Conservation (phyloP, 92 coral and sea anemone genomes). For the Palythoa heliodiscus region DNA sequence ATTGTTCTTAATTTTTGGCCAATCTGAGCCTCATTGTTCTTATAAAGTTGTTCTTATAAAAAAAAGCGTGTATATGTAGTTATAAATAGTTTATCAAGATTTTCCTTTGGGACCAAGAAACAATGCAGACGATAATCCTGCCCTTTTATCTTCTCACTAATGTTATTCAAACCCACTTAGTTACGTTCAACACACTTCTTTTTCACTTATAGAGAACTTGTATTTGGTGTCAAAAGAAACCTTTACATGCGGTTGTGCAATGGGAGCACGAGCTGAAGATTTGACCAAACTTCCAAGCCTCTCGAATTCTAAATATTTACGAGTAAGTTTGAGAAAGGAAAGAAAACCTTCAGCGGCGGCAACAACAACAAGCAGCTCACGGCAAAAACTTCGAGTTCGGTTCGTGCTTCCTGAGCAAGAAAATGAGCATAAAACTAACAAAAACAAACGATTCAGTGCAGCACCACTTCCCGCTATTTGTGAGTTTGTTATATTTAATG, state of each 20-base stretch:
- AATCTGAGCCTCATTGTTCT: no score
- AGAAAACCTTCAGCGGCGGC: not conserved
- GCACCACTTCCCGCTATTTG: slow-evolving; percentile 77
- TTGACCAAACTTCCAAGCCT: slow-evolving; percentile 10
- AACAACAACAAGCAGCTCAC: not conserved
- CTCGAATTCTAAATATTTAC: slow-evolving; percentile 9
- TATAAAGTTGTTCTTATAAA: no score
- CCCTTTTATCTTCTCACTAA: not conserved
- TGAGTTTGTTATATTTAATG: slow-evolving; percentile 74
- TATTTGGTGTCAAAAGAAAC: not conserved
- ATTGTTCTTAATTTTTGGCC: no score
- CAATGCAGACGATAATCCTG: not conserved
- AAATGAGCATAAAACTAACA: slow-evolving; percentile 31
- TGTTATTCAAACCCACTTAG: not conserved
- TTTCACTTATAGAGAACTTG: not conserved
- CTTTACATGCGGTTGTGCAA: not conserved
- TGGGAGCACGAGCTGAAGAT: slow-evolving; percentile 18
- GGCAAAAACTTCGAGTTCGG: slow-evolving; percentile 44
- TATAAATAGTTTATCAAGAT: not conserved
- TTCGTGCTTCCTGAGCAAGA: slow-evolving; percentile 63
- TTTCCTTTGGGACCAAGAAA: slow-evolving; percentile 7
- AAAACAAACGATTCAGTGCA: slow-evolving; percentile 19
- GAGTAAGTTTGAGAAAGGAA: slow-evolving; percentile 10
- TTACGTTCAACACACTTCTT: not conserved
- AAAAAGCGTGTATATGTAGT: slow-evolving; percentile 53